Evolutionary conservation across 2,797 vertebrate species (phyloP), one percentile per base, ranked within the genome.

Genomic region (Megalops cyprinoides): DNA sequence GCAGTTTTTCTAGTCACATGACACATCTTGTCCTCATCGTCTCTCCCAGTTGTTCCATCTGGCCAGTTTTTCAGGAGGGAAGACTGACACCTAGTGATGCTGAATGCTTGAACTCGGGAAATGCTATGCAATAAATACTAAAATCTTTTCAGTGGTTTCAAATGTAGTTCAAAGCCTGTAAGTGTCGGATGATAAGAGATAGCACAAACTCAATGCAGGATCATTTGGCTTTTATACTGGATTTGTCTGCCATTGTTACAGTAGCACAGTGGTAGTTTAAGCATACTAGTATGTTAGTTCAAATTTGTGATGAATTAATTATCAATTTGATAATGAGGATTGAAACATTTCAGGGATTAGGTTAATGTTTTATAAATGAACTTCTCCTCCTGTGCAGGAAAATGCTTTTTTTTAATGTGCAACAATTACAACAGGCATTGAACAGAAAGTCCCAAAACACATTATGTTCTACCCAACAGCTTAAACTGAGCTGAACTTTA

Each of bases 51-150:
- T 25, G 79, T 9, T 44, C n/a, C 6, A 23, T 10, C 15, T 37
- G 37, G 44, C 46, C 53, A 51, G 56, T 2, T 31, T 31, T 8
- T 37, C 55, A 76, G 73, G 48, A 75, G 74, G 46, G 49, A 76
- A 81, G 71, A 76, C 73, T 62, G 79, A 76, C 79, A 76, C 31
- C 79, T 60, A 76, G 73, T 81, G 79, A 28, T 55, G 20, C 10
- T 39, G 28, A 34, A 37, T 56, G 23, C 60, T 46, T 18, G 3
- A 44, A 67, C 75, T 37, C 8, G 37, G 10, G 39, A 37, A 51
- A 53, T 53, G 39, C 7, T 25, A 62, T n/a, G n/a, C 62, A 39
- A 4, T n/a, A 12, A 1, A 34, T 23, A 37, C 4, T 18, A 37
- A 14, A 12, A 31, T 67, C 65, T 20, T 12, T 42, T 42, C 65